These are phyloP conservation scores for Zaprionus nigranus DNA, from an alignment of 1,140 invertebrate genomes.

Conservation along the genomic window DNA sequence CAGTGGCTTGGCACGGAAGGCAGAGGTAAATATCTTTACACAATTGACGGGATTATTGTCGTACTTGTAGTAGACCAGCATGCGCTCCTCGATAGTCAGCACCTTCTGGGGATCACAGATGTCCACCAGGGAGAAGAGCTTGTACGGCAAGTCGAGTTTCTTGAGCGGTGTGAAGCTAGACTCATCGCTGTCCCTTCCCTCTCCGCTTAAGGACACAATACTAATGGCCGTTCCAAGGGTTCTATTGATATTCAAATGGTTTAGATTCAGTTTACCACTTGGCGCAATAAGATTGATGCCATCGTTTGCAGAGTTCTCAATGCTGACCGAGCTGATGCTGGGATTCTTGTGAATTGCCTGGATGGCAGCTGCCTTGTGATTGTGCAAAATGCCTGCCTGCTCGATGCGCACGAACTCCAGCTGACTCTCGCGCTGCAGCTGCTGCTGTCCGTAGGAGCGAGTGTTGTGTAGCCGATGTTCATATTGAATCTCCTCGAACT, in stretches of 20 bases:
- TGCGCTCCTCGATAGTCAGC: slow-evolving; percentile 94
- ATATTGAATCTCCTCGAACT: slow-evolving; percentile 94
- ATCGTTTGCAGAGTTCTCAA: slow-evolving; percentile 94
- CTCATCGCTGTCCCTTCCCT: slow-evolving; percentile 94
- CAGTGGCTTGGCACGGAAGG: slow-evolving; percentile 92
- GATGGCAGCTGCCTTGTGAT: slow-evolving; percentile 96
- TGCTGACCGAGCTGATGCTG: slow-evolving; percentile 91
- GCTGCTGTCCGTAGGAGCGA: slow-evolving; percentile 89
- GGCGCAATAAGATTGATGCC: slow-evolving; percentile 97
- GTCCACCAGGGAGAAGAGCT: slow-evolving; percentile 97
- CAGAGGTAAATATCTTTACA: slow-evolving; percentile 97
- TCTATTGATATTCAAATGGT: slow-evolving; percentile 90
- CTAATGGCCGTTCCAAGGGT: slow-evolving; percentile 96
- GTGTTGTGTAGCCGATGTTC: slow-evolving; percentile 93
- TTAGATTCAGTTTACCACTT: slow-evolving; percentile 89
- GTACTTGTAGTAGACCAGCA: slow-evolving; percentile 98
- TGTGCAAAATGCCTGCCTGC: slow-evolving; percentile 98
- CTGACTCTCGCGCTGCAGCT: slow-evolving; percentile 89
- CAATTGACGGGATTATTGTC: slow-evolving; percentile 98
- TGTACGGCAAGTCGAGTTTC: slow-evolving; percentile 94
- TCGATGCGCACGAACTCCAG: slow-evolving; percentile 94
- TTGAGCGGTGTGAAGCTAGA: slow-evolving; percentile 94
- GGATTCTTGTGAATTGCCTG: slow-evolving; percentile 95
- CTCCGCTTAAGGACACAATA: slow-evolving; percentile 94
- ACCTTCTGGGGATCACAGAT: slow-evolving; percentile 98